These are phyloP conservation scores for Struthio camelus DNA, from an alignment of 2,113 vertebrate species.

Conservation along the genomic window DNA sequence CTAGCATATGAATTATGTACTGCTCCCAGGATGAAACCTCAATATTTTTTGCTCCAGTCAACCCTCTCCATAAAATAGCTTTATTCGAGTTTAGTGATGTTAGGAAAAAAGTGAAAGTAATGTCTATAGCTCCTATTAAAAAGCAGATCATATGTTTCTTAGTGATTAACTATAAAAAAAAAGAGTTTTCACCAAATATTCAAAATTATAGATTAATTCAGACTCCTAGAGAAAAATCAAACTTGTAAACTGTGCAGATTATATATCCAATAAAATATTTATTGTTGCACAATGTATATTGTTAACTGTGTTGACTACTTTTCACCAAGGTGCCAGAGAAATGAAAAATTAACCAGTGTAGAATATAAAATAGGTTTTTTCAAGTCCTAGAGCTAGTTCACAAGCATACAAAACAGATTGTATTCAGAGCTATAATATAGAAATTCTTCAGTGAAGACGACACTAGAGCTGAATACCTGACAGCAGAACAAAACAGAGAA, in stretches of 20 bases:
- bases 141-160: conserved; percentile 41
- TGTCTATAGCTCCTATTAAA: conserved; percentile 50
- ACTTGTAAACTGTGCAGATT: conserved; percentile 69
- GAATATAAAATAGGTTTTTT: conserved; percentile 66
- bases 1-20: conserved; percentile 56
- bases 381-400: conserved; percentile 44
- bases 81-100: conserved; percentile 55
- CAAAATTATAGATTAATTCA: conserved; percentile 61
- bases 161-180: conserved; percentile 73
- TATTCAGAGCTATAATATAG: conserved; percentile 47
- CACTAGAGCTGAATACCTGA: conserved; percentile 58
- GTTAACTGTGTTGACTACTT: conserved; percentile 69
- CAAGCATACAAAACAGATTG: conserved; percentile 67
- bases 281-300: conserved; percentile 59
- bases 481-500: conserved; percentile 71
- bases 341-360: conserved; percentile 74
- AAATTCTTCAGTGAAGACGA: conserved; percentile 67
- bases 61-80: conserved; percentile 59
- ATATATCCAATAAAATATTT: conserved; percentile 76
- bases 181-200: conserved; percentile 49
- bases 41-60: conserved; percentile 57
- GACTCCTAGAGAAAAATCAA: conserved; percentile 57
- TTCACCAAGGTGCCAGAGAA: conserved; percentile 67
- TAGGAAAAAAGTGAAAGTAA: conserved; percentile 43
- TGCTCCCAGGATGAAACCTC: conserved; percentile 60